Evolutionary conservation across 2,888 invertebrate species (phyloP), one percentile per base, ranked within the genome.

Genomic region (Cantharis flavilabris): DNA sequence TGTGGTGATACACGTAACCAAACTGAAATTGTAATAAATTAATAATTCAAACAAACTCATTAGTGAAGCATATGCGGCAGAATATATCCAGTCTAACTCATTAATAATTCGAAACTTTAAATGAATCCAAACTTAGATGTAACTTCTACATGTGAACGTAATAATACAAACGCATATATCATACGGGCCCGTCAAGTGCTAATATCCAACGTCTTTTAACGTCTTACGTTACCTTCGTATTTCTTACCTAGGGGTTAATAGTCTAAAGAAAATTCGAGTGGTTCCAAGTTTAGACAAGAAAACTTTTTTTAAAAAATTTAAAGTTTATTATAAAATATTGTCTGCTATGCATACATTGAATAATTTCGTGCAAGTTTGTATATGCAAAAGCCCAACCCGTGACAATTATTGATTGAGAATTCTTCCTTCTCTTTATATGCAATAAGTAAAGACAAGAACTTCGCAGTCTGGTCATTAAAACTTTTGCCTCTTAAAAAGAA

Each of bases 341-440:
- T 23, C 28, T 26, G 33, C 75, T 75, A 72, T 79, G 65, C 76
- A 76, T 79, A 79, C 75, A 76, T 75, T 49, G 49, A 49, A 49
- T 74, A 76, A 79, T 76, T 73, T 69, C 69, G 67, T 73, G 75
- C 73, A 73, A 73, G 73, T 79, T 79, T 78, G 77, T 80, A 63
- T 69, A 69, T 78, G 76, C 71, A 70, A 71, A 72, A 80, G 83
- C 83, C 85, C 83, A 83, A 82, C 84, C 91, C 91, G 91, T 91
- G 91, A 92, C 91, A 92, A 92, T 92, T 92, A 92, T 92, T 91
- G 91, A 92, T 92, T 92, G 91, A 91, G 91, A 91, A 91, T 91
- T 91, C 91, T 91, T 91, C 91, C 91, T 86, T 86, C 86, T 84
- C 84, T 86, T 86, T 86, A 85, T 86, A 87, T 86, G 86, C 86